These are phyloP conservation scores for Sturnira hondurensis DNA, from an alignment of 2,113 vertebrate species.

Conservation along the genomic window DNA sequence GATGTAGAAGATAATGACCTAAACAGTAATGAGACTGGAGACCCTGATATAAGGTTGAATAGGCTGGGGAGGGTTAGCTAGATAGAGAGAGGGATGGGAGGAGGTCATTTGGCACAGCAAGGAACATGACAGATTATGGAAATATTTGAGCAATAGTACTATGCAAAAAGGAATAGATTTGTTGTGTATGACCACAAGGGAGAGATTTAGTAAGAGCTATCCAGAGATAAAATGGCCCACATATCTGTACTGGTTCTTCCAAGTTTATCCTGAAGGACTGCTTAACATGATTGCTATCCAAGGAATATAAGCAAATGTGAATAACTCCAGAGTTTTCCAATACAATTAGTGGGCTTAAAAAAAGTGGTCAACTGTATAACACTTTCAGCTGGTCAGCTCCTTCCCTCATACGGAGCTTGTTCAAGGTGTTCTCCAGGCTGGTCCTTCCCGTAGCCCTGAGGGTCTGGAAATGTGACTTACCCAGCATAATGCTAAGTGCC, in stretches of 20 bases:
- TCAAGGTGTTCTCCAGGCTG: background rate
- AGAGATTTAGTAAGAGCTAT: background rate
- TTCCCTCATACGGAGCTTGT: background rate
- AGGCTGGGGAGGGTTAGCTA: background rate
- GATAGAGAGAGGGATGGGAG: background rate
- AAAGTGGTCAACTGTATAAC: background rate
- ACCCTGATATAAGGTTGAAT: background rate
- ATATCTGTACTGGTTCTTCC: background rate
- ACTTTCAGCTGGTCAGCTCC: background rate
- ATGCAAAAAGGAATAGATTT: background rate
- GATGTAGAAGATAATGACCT: background rate
- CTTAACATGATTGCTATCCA: background rate
- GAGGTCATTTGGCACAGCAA: background rate
- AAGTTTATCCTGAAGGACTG: background rate
- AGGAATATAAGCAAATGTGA: background rate
- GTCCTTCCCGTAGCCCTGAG: background rate
- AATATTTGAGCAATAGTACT: background rate
- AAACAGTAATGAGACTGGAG: background rate
- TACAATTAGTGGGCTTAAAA: background rate
- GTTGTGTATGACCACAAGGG: background rate
- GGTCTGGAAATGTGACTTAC: background rate
- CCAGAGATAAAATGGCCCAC: background rate
- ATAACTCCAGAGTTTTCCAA: background rate
- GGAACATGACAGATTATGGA: background rate
- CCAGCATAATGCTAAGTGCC: background rate